Base-by-base conservation (phyloP, 2,113 vertebrate genomes). In the Morone chrysops region DNA sequence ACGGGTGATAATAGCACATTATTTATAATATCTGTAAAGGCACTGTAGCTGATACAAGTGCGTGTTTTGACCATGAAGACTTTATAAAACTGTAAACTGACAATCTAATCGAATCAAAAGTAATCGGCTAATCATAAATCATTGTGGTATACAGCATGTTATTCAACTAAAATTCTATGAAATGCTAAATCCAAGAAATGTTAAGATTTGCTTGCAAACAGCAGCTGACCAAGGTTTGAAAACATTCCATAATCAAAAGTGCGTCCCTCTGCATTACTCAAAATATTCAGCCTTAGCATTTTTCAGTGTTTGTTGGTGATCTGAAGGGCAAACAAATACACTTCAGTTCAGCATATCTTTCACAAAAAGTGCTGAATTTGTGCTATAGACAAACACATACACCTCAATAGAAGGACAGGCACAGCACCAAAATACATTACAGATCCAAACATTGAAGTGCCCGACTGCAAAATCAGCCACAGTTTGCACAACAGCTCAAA, bases 281-380 rank as follows among this genome's bases (percentile, higher is more conserved):
- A 86, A 81, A 70, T 57, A 53, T 43, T 77, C 53, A 51, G 45
- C 8, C 83, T 87, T 90, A 4, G 85, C 71, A 82, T 82, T 87
- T 88, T 83, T 82, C 57, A 53, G 17, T 4, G 41, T 83, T 88
- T 80, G 84, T 43, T 84, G 78, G 43, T 67, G 56, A 84, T 90
- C 14, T 82, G 76, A 87, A 89, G 63, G 82, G 54, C 53, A 70
- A 76, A 76, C 71, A 78, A 59, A 57, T 66, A 22, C 75, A 65
- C 77, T 78, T 75, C 57, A 62, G 56, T 47, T 70, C 54, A 60
- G 79, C 71, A 45, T 53, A 80, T 76, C 60, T 76, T 79, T 90
- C 48, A 56, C 5, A 80, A 38, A 88, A 92, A 89, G 63, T 90
- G 92, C 92, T 93, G 89, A 94, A 91, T 88, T 83, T 57, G 77